Evolutionary conservation across 1,140 invertebrate genomes (phyloP), one percentile per base, ranked within the genome.

Genomic region (Cotesia glomerata): DNA sequence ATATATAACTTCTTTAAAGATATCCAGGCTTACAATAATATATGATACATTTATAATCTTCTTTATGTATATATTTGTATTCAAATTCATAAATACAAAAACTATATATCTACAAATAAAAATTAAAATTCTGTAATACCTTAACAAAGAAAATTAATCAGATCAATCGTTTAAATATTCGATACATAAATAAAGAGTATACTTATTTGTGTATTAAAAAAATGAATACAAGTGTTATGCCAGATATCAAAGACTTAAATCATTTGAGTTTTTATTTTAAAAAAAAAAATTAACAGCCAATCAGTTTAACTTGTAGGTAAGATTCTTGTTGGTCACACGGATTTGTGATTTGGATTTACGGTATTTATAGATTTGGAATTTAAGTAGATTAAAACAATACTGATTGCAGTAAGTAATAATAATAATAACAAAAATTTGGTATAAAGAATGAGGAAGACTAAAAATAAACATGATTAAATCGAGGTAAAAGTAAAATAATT

Each of bases 201-300:
- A 26, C 26, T 26, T 14, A 54, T 54, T 26, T 26, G 18, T 18
- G 5, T 58, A 18, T 58, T 9, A 7, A 18, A 26, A 58, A 32
- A 18, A 58, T 58, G 1, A 18, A 58, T 18, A 18, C 56, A 58
- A 45, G 39, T 45, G 39, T 58, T 26, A 14, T 5, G 5, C 16
- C 32, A 62, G 59, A n/a, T 62, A 62, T 62, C 59, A n/a, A 62
- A 62, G 59, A 62, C 59, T 9, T 62, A 62, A 62, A 62, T 62
- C 32, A 62, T 35, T 26, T 34, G 32, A 62, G 34, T 35, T 11
- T 45, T 26, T 32, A 62, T 11, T 34, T 26, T 16, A 32, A 8
- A 3, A 49, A 3, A 49, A 49, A 49, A 49, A 49, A 14, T 54
- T 54, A 3, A 54, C 16, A 16, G 52, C 52, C 11, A 14, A 54